A percentile compares a stretch with the other conserved stretches of the same genome.
These are phyloP conservation scores for Lapara coniferarum DNA, from an alignment of 2,888 invertebrate genomes.

Conservation along the genomic window DNA sequence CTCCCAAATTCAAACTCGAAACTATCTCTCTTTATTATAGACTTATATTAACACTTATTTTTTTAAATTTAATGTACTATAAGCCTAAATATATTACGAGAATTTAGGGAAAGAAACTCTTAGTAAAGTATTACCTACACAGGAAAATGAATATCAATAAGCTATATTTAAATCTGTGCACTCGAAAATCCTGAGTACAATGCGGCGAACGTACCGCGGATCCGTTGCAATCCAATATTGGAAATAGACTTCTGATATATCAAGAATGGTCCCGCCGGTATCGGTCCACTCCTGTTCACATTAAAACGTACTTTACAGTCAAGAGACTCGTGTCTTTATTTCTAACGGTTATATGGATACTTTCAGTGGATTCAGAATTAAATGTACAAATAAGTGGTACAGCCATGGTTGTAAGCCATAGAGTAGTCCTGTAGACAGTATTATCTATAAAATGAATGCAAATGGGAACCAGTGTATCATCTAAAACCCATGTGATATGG, in stretches of 20 bases:
- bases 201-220: conserved; percentile 13
- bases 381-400: too few species aligned
- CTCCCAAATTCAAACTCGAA: too few species aligned
- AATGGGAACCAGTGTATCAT: too few species aligned
- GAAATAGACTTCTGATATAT: conserved; percentile 20
- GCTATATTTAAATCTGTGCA: conserved; percentile 9
- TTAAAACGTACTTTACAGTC: conserved; percentile 4
- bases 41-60: neutral
- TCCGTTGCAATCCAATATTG: conserved; percentile 22
- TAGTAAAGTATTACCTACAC: neutral
- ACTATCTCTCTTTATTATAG: neutral
- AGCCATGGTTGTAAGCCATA: too few species aligned
- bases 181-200: conserved; percentile 21
- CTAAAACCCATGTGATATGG: too few species aligned
- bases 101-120: neutral
- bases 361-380: too few species aligned
- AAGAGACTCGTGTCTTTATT: conserved; percentile 5
- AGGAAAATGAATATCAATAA: neutral
- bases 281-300: conserved; percentile 15
- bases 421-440: too few species aligned
- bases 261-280: neutral
- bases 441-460: too few species aligned
- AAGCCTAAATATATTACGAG: neutral
- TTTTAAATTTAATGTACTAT: too few species aligned
- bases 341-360: neutral